These are phyloP conservation scores for Sceliomorpha sp. DNA, from an alignment of 2,888 invertebrate species.

Conservation along the genomic window DNA sequence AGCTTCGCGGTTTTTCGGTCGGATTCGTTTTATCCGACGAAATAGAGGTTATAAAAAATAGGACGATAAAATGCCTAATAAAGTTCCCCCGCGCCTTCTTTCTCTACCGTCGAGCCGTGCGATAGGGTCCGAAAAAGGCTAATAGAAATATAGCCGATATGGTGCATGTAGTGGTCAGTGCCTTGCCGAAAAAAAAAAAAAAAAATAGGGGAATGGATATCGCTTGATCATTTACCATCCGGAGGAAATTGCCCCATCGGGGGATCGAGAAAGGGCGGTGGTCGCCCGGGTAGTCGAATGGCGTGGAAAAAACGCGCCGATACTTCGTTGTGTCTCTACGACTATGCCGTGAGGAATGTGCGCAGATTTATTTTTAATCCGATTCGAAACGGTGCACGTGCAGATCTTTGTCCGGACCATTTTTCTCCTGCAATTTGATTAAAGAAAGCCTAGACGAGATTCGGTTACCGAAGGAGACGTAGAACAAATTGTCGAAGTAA, in stretches of 20 bases:
- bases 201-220: constrained; percentile 26
- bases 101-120: background rate
- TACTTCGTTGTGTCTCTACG: constrained; percentile 16
- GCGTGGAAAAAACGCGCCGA: background rate
- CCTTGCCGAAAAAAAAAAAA: constrained; percentile 20
- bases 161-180: background rate
- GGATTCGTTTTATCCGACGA: too few relatives aligned
- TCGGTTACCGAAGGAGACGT: too few relatives aligned
- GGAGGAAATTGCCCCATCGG: constrained; percentile 34
- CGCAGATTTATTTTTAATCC: constrained; percentile 46
- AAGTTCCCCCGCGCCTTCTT: constrained; percentile 22
- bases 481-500: too few relatives aligned
- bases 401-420: constrained; percentile 39
- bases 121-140: constrained; percentile 26
- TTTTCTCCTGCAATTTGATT: constrained; percentile 39
- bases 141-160: constrained; percentile 40
- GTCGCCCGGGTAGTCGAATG: background rate
- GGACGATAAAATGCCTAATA: too few relatives aligned
- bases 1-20: too few relatives aligned
- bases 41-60: too few relatives aligned
- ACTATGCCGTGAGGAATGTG: constrained; percentile 29
- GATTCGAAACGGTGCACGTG: constrained; percentile 32
- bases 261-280: constrained; percentile 11
- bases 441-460: constrained; percentile 12
- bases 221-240: constrained; percentile 44